A percentile compares a stretch with the other conserved stretches of the same genome.
Evolutionary conservation across 2,797 vertebrate species (phyloP).

Genomic region (Eulemur mongoz): DNA sequence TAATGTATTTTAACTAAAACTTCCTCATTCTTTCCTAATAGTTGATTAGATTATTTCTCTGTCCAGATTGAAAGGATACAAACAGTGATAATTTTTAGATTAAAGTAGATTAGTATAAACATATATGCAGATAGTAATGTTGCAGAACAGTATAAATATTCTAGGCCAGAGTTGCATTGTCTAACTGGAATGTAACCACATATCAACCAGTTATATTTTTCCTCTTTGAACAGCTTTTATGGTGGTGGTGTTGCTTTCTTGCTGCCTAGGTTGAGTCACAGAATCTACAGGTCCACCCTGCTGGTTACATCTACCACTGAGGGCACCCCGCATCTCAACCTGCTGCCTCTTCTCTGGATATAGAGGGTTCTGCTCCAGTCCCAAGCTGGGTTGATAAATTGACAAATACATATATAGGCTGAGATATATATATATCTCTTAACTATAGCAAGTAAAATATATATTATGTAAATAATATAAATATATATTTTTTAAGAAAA

Average conservation of each 20-base stretch:
- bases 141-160: not conserved
- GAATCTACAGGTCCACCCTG: not conserved
- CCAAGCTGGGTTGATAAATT: too few relatives aligned
- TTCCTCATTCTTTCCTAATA: not conserved
- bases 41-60: not conserved
- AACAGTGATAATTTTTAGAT: not conserved
- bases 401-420: not conserved
- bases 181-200: not conserved
- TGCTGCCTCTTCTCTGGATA: not conserved
- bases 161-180: not conserved
- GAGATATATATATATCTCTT: not conserved
- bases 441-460: not conserved
- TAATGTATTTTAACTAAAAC: not conserved
- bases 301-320: not conserved
- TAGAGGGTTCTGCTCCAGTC: not conserved
- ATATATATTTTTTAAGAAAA: not conserved
- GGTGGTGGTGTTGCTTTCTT: not conserved
- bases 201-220: not conserved
- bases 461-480: not conserved
- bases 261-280: not conserved
- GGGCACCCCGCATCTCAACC: not conserved
- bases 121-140: not conserved
- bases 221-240: not conserved
- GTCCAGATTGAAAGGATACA: not conserved
- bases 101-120: not conserved